A percentile compares a stretch with the other conserved stretches of the same genome.
These are phyloP conservation scores for Lagopus muta DNA, from an alignment of 2,113 vertebrate genomes.

Conservation along the genomic window DNA sequence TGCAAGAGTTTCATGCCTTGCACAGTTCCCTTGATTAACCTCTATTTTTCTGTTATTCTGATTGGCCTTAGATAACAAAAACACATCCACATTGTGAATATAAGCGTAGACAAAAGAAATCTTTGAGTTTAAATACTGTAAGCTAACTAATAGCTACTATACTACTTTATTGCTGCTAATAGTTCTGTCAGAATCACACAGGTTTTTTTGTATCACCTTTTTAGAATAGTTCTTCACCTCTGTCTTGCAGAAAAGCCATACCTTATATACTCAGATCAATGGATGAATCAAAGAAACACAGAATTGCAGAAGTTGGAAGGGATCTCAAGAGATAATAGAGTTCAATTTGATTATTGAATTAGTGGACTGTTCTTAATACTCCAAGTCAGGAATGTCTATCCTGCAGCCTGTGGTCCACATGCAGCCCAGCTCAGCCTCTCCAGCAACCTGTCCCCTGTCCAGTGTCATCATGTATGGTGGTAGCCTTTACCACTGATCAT, in stretches of 20 bases:
- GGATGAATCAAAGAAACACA: too few relatives aligned
- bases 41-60: background rate
- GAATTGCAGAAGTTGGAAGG: too few relatives aligned
- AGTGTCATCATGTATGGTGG: too few relatives aligned
- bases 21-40: background rate
- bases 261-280: background rate
- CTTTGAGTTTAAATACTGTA: background rate
- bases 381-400: too few relatives aligned
- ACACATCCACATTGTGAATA: background rate
- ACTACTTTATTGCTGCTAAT: background rate
- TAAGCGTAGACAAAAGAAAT: background rate
- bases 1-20: background rate
- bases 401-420: too few relatives aligned
- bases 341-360: background rate
- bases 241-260: background rate
- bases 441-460: too few relatives aligned
- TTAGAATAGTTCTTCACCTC: background rate
- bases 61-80: background rate
- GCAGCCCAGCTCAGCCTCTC: too few relatives aligned
- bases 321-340: too few relatives aligned
- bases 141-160: background rate
- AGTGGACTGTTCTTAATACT: background rate
- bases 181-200: background rate
- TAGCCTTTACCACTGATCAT: too few relatives aligned
- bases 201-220: background rate